Evolutionary conservation across 2,797 vertebrate species (phyloP), one percentile per base, ranked within the genome.

Genomic region (Amphiprion clarkii): DNA sequence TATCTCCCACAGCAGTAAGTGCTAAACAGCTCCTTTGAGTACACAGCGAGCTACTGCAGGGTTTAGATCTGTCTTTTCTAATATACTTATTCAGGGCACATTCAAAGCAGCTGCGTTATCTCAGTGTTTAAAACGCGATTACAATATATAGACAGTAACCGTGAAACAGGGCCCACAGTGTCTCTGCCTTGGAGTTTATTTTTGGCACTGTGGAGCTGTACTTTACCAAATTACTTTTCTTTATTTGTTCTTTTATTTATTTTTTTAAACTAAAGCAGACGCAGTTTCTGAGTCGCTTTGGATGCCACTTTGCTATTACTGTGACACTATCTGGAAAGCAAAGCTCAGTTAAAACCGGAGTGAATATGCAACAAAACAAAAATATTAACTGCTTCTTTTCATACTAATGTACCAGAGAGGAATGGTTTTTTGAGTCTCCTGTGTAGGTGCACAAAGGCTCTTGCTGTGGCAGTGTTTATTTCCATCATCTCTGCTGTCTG

Each of bases 1-100:
- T 52, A 31, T 81, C 76, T 87, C 75, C 79, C 81, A 19, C 69
- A 67, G 86, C 73, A 86, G 73, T 67, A 64, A 86, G 84, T 51
- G 66, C 74, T 74, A 77, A 88, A 76, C 78, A 65, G 65, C 77
- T 83, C 76, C 58, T 63, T 7, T 0, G 65, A 64, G 80, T 71
- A 19, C 73, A 44, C 73, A 58, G 67, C 63, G 31, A 64, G 79
- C 78, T 58, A 42, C 85, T 62, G 71, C 29, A n/a, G 0, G 59
- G 42, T 61, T 76, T 56, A 71, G 49, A 54, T 36, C 70, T 8
- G 52, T 48, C 74, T 49, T 51, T 51, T 81, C 42, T 42, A 39
- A 25, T 31, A 25, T n/a, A 25, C 36, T 65, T 56, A 40, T 64
- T 48, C 31, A 57, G 19, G n/a, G 17, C 60, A 29, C 46, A 78